These are phyloP conservation scores for Pecten maximus DNA, from an alignment of 2,888 invertebrate genomes.

Conservation along the genomic window DNA sequence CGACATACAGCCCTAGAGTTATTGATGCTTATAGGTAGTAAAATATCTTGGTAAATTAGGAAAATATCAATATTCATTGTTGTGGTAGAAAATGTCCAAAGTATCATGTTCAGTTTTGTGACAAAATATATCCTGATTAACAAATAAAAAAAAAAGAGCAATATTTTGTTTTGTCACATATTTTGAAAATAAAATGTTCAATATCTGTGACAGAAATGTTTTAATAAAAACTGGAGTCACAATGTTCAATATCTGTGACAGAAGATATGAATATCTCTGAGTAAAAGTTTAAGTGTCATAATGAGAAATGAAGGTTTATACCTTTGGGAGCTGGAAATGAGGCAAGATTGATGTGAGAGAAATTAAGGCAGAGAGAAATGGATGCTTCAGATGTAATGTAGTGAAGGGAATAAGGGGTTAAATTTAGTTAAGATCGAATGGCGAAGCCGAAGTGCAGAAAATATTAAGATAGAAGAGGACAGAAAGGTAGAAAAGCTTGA, in stretches of 20 bases:
- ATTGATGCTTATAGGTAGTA: too few relatives aligned
- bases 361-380: neutral
- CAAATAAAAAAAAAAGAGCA: neutral
- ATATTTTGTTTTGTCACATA: too few relatives aligned
- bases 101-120: neutral
- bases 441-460: neutral
- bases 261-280: neutral
- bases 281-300: neutral
- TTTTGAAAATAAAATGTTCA: too few relatives aligned
- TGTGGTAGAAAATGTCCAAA: neutral
- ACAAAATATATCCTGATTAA: neutral
- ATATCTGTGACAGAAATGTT: neutral
- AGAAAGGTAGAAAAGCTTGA: neutral
- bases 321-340: neutral
- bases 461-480: neutral
- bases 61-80: neutral
- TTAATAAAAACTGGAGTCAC: neutral
- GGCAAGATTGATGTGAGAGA: neutral
- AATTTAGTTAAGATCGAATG: conserved; percentile 29
- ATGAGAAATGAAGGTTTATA: conserved; percentile 1
- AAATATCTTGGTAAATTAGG: too few relatives aligned
- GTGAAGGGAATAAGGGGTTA: neutral
- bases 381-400: neutral
- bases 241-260: neutral
- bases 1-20: neutral